Base-by-base conservation (phyloP, 2,888 invertebrate species). In the Latrodectus hesperus region DNA sequence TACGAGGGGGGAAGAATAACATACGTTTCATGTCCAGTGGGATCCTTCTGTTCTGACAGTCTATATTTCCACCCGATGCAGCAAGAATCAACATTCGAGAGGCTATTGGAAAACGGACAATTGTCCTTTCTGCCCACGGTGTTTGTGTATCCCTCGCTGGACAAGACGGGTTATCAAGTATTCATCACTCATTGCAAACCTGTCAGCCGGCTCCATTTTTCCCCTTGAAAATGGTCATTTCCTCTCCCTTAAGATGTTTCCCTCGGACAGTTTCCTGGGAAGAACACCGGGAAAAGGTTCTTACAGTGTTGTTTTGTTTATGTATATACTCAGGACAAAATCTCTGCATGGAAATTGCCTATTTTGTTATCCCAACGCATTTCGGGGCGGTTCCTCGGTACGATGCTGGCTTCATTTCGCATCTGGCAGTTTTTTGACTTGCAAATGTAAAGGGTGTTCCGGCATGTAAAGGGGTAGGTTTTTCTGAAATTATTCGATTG, bases 21-120 rank as follows among this genome's bases (percentile, higher is more conserved):
- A 84, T 78, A 84, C 77, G 84, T 72, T 84, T 49, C 84, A 49
- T 78, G 84, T 84, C 78, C 77, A 78, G 52, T 72, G 55, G 77
- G 77, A 65, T 65, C 73, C 78, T 67, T 72, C 64, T 38, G 53
- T 60, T 53, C 38, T 82, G 84, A 84, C 84, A 84, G 77, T 77
- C 84, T 84, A 78, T 84, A 84, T 84, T 84, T 84, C 84, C 84
- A 75, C 82, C 82, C 82, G 82, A 82, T 82, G 38, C 82, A 75
- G 51, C 82, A 82, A 68, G 74, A 80, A 80, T 80, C 80, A 80
- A 65, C 72, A 71, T 71, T 71, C 60, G 73, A 75, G 60, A 75
- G 60, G 67, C 82, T 82, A 82, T 82, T 85, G 85, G 85, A 85
- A 85, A 85, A 85, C 71, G 79, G 86, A 81, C 86, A 77, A 87